These are phyloP conservation scores for Beroe forskalii DNA, from an alignment of 37 sponge, comb jelly and placozoan species.

Conservation along the genomic window DNA sequence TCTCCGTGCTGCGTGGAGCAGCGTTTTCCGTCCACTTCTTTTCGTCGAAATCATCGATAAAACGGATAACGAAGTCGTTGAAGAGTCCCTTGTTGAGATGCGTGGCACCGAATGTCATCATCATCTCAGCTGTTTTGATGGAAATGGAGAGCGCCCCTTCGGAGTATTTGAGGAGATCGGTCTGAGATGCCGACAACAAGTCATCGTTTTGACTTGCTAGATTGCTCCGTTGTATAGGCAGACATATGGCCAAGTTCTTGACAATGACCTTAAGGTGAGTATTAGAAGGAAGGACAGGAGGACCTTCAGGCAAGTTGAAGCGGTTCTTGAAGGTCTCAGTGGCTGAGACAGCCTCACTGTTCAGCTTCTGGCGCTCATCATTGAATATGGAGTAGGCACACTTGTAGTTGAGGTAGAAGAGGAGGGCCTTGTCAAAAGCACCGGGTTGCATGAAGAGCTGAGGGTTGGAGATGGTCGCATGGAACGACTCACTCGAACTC, in stretches of 20 bases:
- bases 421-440: constrained; percentile 54
- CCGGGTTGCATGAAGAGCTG: constrained; percentile 65
- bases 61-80: constrained; percentile 42
- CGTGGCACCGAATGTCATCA: constrained; percentile 46
- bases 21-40: constrained; percentile 61
- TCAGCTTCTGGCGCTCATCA: constrained; percentile 23
- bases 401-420: constrained; percentile 59
- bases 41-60: constrained; percentile 52
- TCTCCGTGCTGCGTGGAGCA: constrained; percentile 29
- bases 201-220: neutral
- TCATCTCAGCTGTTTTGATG: constrained; percentile 61
- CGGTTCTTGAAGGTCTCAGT: constrained; percentile 63
- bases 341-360: constrained; percentile 25
- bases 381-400: constrained; percentile 40
- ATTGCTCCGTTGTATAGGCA: neutral
- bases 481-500: constrained; percentile 41
- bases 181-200: constrained; percentile 36
- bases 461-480: constrained; percentile 65
- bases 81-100: constrained; percentile 56
- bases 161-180: constrained; percentile 43
- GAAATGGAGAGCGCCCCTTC: constrained; percentile 46
- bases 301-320: constrained; percentile 61
- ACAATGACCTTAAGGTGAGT: constrained; percentile 48
- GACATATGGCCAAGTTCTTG: constrained; percentile 44
- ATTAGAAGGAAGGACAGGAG: constrained; percentile 43